These are phyloP conservation scores for Lycodopsis pacificus DNA, from an alignment of 2,797 vertebrate genomes.

Conservation along the genomic window DNA sequence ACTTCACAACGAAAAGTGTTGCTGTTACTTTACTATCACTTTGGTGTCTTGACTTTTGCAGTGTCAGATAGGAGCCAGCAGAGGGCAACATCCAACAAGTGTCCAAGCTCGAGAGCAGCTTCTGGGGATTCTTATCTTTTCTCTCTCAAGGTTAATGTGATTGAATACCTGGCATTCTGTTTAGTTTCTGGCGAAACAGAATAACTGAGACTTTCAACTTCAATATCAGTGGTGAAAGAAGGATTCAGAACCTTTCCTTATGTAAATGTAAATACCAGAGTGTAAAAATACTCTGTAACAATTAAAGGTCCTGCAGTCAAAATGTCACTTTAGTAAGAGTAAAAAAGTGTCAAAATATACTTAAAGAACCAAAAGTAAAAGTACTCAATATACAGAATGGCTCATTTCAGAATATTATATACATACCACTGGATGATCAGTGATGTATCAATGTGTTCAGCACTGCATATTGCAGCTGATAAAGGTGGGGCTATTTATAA, in stretches of 20 bases:
- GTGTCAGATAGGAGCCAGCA: constrained; percentile 33
- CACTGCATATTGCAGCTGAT: background rate
- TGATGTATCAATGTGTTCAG: background rate
- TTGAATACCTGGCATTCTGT: background rate
- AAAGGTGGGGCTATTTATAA: background rate
- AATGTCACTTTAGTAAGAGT: too few species aligned
- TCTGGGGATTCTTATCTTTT: background rate
- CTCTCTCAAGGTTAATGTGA: background rate
- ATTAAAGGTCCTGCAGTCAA: too few species aligned
- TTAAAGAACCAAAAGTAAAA: too few species aligned
- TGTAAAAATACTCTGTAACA: background rate
- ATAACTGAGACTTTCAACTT: background rate
- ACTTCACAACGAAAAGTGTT: background rate
- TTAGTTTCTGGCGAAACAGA: constrained; percentile 1
- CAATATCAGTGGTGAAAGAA: background rate
- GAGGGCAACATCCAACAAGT: constrained; percentile 48
- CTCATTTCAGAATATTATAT: background rate
- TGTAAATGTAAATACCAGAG: background rate
- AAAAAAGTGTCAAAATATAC: too few species aligned
- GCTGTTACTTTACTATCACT: background rate
- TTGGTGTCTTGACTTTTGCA: background rate
- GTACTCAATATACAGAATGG: too few species aligned
- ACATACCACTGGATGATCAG: background rate
- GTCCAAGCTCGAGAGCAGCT: background rate
- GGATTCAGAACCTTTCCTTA: background rate